A percentile compares a stretch with the other conserved stretches of the same genome.
Evolutionary conservation across 2,797 vertebrate genomes (phyloP).

Genomic region (Xiphophorus birchmanni): DNA sequence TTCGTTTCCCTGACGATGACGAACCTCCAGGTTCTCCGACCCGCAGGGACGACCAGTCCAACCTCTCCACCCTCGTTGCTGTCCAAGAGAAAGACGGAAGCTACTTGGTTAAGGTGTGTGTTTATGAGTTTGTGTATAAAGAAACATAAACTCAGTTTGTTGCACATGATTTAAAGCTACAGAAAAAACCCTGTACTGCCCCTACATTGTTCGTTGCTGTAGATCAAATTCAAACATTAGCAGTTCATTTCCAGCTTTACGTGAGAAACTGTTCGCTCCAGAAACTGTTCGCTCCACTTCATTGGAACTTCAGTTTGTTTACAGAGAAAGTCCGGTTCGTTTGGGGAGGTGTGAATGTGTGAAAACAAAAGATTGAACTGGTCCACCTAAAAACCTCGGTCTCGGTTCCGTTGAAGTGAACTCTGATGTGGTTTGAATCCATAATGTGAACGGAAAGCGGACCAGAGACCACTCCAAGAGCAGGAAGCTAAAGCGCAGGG

Average conservation of each 20-base stretch:
- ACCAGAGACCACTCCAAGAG: no score
- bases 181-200: not conserved
- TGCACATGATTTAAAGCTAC: not conserved
- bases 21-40: slow-evolving; percentile 63
- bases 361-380: no score
- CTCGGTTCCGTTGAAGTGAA: no score
- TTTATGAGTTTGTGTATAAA: not conserved
- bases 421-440: no score
- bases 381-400: no score
- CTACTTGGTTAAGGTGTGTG: slow-evolving; percentile 77
- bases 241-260: not conserved
- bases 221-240: not conserved
- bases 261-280: not conserved
- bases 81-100: slow-evolving; percentile 69
- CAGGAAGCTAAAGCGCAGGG: no score
- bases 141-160: not conserved
- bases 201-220: not conserved
- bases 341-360: no score
- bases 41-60: slow-evolving; percentile 61
- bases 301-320: no score
- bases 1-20: slow-evolving; percentile 73
- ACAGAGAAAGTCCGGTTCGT: no score
- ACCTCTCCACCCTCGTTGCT: slow-evolving; percentile 64
- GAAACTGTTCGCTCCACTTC: no score
- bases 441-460: no score